Conservation (phyloP, 2,113 vertebrate genomes). For the Sinocyclocheilus rhinocerous region DNA sequence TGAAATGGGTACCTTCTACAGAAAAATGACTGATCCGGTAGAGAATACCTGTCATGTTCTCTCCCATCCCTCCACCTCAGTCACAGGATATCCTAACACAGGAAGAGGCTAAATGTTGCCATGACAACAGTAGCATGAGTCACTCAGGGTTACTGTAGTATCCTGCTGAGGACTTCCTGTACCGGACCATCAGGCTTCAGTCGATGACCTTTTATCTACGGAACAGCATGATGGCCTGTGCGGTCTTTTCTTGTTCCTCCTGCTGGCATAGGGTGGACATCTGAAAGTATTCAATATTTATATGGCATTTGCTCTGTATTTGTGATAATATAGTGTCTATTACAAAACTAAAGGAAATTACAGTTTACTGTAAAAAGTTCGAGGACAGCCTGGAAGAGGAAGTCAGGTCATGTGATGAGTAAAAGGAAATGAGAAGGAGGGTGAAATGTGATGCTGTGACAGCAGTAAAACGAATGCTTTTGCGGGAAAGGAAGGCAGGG, state of each 20-base stretch:
- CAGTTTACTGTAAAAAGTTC: neutral
- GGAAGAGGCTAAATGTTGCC: slow-evolving; percentile 40
- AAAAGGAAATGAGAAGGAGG: slow-evolving; percentile 10
- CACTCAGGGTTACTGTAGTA: slow-evolving; percentile 26
- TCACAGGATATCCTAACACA: slow-evolving; percentile 54
- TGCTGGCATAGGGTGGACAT: slow-evolving; percentile 7
- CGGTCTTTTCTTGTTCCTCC: neutral
- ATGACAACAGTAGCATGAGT: slow-evolving; percentile 33
- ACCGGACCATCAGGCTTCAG: slow-evolving; percentile 7
- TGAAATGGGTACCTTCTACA: neutral
- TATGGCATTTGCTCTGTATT: slow-evolving; percentile 2
- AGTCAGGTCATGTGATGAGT: slow-evolving; percentile 40
- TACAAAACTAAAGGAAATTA: neutral
- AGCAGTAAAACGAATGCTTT: slow-evolving; percentile 33
- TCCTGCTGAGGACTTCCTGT: slow-evolving; percentile 37
- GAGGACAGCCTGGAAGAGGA: slow-evolving; percentile 30
- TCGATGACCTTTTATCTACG: slow-evolving; percentile 5
- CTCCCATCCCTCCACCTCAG: neutral
- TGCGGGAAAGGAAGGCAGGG: slow-evolving; percentile 11
- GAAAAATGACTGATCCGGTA: neutral
- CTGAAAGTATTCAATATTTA: neutral
- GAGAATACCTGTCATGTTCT: slow-evolving; percentile 23
- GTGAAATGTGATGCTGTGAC: slow-evolving; percentile 40
- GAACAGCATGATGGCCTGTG: neutral
- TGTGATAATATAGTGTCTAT: neutral